Base-by-base conservation (phyloP, 2,888 invertebrate genomes). In the Drosophila acutilabella region DNA sequence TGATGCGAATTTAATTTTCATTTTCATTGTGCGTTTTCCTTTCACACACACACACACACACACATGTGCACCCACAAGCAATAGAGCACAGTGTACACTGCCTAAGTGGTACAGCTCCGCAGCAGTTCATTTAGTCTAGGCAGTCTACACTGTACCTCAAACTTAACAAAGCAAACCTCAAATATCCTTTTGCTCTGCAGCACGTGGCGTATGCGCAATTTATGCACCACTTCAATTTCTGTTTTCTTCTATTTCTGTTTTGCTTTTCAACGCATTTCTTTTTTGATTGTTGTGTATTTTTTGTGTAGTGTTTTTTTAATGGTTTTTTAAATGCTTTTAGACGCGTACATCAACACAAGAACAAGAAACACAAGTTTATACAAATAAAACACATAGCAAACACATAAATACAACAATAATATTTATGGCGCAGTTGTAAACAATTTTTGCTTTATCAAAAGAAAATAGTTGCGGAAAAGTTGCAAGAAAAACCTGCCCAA, bases 161-260 rank as follows among this genome's bases (percentile, higher is more conserved):
- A 54, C 23, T n/a, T 50, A 41, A 40, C 47, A 23, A 23, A 23
- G 23, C 23, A 23, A 23, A n/a, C n/a, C 23, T 6, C 0, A 23
- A 23, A 23, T 23, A 6, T 23, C 23, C 23, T 23, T 23, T 40
- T 47, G 61, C 38, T 40, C 54, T 61, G 71, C 62, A 64, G 50
- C 64, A 73, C 51, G 64, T 45, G 74, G 79, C 79, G 79, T 74
- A 82, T 80, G 66, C 68, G 79, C 59, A 77, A 81, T 58, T 23
- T 23, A 23, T 23, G 23, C 23, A 4, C 0, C 23, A 23, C 23
- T 23, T 4, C 23, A 23, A 54, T 51, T 40, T 7, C 23, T 4
- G 16, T 7, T 33, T n/a, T 23, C 13, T 10, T 36, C 7, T 26
- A 7, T 7, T 8, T 26, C 52, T 62, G 14, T 14, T 59, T 56